Evolutionary conservation across 1,140 invertebrate genomes (phyloP).

Genomic region (Drosophila asahinai): DNA sequence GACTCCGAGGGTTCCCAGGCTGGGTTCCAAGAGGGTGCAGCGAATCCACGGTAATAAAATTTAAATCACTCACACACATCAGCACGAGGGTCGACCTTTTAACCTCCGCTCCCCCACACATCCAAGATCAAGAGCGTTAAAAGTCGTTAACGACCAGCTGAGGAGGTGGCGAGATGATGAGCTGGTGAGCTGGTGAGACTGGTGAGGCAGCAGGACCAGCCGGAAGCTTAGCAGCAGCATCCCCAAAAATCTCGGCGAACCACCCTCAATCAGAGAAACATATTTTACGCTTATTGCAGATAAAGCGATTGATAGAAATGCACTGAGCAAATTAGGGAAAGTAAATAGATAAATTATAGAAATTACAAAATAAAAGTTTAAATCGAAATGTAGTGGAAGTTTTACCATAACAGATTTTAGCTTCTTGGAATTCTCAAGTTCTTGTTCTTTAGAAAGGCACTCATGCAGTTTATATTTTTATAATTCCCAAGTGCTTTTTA

Average conservation of each 20-base stretch:
- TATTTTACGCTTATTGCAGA: constrained; percentile 60
- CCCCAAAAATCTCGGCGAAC: constrained; percentile 33
- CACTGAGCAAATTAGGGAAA: neutral
- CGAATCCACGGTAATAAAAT: constrained; percentile 75
- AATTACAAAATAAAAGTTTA: no score
- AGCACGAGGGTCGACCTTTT: constrained; percentile 30
- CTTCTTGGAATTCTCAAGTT: neutral
- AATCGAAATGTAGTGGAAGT: neutral
- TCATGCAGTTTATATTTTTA: no score
- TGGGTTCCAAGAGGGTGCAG: constrained; percentile 14
- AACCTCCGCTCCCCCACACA: constrained; percentile 7
- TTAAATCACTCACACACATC: constrained; percentile 75
- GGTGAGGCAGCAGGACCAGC: neutral
- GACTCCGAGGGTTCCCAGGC: constrained; percentile 22
- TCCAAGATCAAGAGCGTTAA: constrained; percentile 43
- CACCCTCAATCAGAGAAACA: constrained; percentile 51
- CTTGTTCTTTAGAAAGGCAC: no score
- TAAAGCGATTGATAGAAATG: constrained; percentile 43
- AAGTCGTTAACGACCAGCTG: constrained; percentile 67
- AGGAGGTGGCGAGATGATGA: constrained; percentile 10
- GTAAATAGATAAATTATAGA: no score
- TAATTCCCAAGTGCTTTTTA: no score
- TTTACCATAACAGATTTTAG: no score
- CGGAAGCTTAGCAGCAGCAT: constrained; percentile 33
- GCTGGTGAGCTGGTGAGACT: neutral